Percentiles rank a stretch among this genome's conserved stretches.
Evolutionary conservation across 2,888 invertebrate species (phyloP).

Genomic region (Nemotelus nigrinus): DNA sequence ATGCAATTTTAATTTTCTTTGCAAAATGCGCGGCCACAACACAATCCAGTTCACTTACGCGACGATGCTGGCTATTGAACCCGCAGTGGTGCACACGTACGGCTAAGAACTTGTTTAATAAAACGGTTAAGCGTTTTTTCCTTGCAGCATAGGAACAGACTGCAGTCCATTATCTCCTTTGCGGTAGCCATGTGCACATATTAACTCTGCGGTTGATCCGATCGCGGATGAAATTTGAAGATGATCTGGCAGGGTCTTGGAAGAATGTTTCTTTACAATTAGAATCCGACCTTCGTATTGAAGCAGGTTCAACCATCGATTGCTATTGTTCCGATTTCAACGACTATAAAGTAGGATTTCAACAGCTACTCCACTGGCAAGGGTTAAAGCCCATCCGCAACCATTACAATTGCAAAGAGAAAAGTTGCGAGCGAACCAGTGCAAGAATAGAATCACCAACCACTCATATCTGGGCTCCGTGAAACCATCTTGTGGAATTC

Average conservation of each 20-base stretch:
- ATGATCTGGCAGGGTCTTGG: background rate
- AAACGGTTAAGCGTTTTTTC: background rate
- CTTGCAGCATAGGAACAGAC: background rate
- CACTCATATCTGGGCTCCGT: background rate
- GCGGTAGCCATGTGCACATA: background rate
- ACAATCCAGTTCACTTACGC: background rate
- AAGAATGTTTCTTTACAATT: background rate
- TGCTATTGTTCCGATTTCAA: no score
- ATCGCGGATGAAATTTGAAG: background rate
- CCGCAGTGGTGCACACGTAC: background rate
- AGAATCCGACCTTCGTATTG: no score
- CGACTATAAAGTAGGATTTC: no score
- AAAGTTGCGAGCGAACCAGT: background rate
- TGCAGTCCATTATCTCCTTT: slow-evolving; percentile 4
- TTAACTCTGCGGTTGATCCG: slow-evolving; percentile 3
- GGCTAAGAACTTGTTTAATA: slow-evolving; percentile 14
- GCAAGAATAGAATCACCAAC: slow-evolving; percentile 5
- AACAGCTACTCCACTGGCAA: no score
- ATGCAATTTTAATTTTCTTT: background rate
- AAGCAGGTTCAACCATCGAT: no score
- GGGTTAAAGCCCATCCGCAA: no score
- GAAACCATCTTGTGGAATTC: slow-evolving; percentile 28
- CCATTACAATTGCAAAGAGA: background rate
- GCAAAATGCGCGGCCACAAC: background rate
- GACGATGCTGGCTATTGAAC: background rate